Evolutionary conservation across 2,888 invertebrate genomes (phyloP).

Genomic region (Trichopoda pennipes): DNA sequence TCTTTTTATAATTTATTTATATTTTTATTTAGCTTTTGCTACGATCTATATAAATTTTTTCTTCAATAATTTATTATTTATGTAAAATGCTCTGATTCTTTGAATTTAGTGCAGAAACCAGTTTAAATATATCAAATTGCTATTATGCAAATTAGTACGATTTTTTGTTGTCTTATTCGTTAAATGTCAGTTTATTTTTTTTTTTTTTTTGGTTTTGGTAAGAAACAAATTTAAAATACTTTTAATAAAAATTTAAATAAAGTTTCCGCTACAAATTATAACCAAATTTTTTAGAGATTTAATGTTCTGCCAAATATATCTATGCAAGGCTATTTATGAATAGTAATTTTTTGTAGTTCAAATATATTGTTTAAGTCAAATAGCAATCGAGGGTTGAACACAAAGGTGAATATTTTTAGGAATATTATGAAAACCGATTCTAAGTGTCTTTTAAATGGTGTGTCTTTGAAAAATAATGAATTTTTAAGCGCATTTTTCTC

Average conservation of each 20-base stretch:
- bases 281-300: conserved; percentile 17
- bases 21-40: conserved; percentile 20
- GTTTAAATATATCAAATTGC: conserved; percentile 59
- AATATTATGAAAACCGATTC: not conserved
- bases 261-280: conserved; percentile 57
- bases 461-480: too few species aligned
- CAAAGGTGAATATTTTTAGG: not conserved
- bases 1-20: conserved; percentile 40
- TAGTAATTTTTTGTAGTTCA: conserved; percentile 24
- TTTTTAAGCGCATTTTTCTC: too few species aligned
- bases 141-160: conserved; percentile 61
- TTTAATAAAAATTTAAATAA: conserved; percentile 41
- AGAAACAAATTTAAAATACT: conserved; percentile 39
- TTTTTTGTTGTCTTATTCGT: conserved; percentile 40
- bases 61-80: conserved; percentile 46
- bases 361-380: conserved; percentile 2
- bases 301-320: conserved; percentile 44
- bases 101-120: conserved; percentile 50
- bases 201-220: not conserved
- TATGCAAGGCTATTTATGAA: conserved; percentile 25
- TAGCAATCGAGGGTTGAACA: conserved; percentile 23
- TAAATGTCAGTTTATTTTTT: conserved; percentile 59
- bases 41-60: conserved; percentile 10
- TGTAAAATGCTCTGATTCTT: conserved; percentile 51
- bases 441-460: not conserved